These are phyloP conservation scores for Aplocera efformata DNA, from an alignment of 2,888 invertebrate species.

Conservation along the genomic window DNA sequence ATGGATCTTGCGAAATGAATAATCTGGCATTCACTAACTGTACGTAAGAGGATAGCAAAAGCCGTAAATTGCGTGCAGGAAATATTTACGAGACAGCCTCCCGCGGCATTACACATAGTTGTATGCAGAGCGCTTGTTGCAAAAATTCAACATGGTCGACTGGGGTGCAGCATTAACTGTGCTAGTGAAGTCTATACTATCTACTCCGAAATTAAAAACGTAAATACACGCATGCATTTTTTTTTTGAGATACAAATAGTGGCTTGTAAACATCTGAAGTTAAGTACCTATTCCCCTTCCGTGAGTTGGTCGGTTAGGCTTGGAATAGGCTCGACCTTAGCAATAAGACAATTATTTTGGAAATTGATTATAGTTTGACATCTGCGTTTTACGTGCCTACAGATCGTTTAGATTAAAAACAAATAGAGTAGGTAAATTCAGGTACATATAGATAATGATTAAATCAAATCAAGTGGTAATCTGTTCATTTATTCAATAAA, in stretches of 20 bases:
- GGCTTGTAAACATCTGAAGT: too few relatives aligned
- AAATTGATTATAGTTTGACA: too few relatives aligned
- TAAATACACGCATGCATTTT: background rate
- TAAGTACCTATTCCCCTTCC: too few relatives aligned
- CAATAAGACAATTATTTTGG: too few relatives aligned
- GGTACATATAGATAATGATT: too few relatives aligned
- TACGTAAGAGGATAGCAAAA: constrained; percentile 76
- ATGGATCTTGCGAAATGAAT: constrained; percentile 21
- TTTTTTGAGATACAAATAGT: background rate
- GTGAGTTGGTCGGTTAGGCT: too few relatives aligned
- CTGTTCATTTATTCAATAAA: too few relatives aligned
- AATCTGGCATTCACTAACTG: constrained; percentile 63
- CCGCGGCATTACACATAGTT: constrained; percentile 67
- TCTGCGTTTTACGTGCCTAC: too few relatives aligned
- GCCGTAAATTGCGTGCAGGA: constrained; percentile 75
- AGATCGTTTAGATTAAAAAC: too few relatives aligned
- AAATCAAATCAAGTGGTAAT: too few relatives aligned
- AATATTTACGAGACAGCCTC: constrained; percentile 78
- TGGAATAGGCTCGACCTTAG: too few relatives aligned
- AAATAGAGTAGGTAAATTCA: too few relatives aligned
- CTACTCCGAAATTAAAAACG: constrained; percentile 4
- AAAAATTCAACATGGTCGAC: constrained; percentile 58
- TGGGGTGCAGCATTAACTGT: constrained; percentile 42
- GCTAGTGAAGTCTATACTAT: constrained; percentile 6
- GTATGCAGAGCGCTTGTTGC: constrained; percentile 59